phyloP scores from a whole-genome alignment of 2,113 vertebrate genomes.

The Anhinga anhinga region DNA sequence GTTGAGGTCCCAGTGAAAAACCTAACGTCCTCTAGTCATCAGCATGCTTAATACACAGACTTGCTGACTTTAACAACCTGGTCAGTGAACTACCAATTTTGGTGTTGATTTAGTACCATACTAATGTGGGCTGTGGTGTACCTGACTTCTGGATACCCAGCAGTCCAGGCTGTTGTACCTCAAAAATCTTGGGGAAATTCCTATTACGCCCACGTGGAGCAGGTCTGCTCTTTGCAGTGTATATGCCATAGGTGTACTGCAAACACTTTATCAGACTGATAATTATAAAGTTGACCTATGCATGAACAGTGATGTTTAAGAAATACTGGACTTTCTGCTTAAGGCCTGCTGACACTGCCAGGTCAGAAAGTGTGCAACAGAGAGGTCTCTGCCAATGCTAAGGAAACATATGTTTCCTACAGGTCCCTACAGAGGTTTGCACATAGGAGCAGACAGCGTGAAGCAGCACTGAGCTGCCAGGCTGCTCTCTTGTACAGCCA shows the following conservation, averaged over 20 bases:
- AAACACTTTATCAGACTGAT: neutral
- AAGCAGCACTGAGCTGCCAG: neutral
- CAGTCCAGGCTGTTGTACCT: neutral
- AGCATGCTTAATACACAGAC: neutral
- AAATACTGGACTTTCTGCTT: neutral
- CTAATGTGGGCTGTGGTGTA: neutral
- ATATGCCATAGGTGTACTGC: neutral
- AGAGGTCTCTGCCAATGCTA: neutral
- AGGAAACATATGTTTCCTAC: neutral
- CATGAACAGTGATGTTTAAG: neutral
- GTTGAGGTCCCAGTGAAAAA: neutral
- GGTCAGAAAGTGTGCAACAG: neutral
- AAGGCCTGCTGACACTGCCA: neutral
- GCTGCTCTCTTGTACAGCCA: neutral
- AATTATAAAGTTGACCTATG: too few species aligned
- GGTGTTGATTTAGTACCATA: neutral
- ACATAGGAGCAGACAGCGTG: accelerated
- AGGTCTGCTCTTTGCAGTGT: neutral
- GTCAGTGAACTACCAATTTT: neutral
- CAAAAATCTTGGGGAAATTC: neutral
- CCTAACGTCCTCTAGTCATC: neutral
- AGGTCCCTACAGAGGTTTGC: neutral
- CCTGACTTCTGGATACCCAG: neutral
- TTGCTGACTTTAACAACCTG: neutral
- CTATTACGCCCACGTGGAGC: accelerated